Base-by-base conservation (phyloP, 2,888 invertebrate genomes). In the Ecliptopera silaceata region DNA sequence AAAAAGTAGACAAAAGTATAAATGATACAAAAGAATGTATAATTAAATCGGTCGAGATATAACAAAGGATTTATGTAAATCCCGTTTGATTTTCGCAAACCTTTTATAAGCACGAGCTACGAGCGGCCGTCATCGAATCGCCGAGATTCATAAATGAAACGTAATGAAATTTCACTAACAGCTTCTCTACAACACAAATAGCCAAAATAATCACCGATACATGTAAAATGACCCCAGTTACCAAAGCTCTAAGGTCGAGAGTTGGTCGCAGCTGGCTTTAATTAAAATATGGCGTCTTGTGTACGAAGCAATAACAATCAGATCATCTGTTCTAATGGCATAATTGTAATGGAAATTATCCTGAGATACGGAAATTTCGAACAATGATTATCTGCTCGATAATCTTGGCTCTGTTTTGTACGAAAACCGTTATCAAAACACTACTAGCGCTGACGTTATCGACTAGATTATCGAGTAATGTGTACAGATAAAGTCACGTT, bases 151-250 rank as follows among this genome's bases (percentile, higher is more conserved):
- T 71, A 68, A 65, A 70, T 68, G 68, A 71, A 71, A 70, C 66
- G 71, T 74, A 75, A 77, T 74, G 71, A 74, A 74, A 74, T 74
- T 76, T 75, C 72, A 74, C 73, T 65, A 70, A 71, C 71, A 69
- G 64, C 59, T 60, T 54, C 62, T 64, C 61, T 53, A 46, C 18
- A 38, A 54, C 39, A 49, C 64, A 49, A 75, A 75, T 61, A 67
- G 47, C 56, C 64, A 71, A 66, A 61, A 61, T 43, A 50, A 47
- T 31, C 48, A 45, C 20, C 10, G 45, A 34, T 15, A 47, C 64
- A 15, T 32, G 45, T 42, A 66, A 64, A 65, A 45, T 56, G 38
- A 50, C n/a, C 34, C 59, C 45, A 67, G 70, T 43, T n/a, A 42
- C 52, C n/a, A 15, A 12, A 32, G 4, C 38, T 29, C 12, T 0